These are phyloP conservation scores for Salvelinus sp. DNA, from an alignment of 2,113 vertebrate genomes.

Conservation along the genomic window DNA sequence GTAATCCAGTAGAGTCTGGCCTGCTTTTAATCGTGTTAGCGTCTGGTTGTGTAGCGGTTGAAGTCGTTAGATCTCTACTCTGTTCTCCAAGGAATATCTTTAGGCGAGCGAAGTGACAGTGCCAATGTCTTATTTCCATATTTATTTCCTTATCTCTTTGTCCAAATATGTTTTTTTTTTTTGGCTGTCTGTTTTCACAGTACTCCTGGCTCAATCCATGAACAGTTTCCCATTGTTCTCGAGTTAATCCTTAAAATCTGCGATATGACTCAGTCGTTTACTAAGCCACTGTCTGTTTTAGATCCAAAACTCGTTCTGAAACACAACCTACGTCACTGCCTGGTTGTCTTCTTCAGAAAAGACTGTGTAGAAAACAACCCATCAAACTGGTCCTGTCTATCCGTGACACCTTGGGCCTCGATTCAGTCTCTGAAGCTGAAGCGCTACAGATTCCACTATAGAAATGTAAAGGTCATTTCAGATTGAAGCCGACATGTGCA, in stretches of 20 bases:
- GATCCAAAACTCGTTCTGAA: slow-evolving; percentile 53
- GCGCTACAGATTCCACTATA: too few species aligned
- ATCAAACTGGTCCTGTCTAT: too few species aligned
- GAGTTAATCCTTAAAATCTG: slow-evolving; percentile 71
- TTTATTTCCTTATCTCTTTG: slow-evolving; percentile 33
- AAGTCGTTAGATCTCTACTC: not conserved
- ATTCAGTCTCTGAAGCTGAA: too few species aligned
- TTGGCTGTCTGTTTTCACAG: slow-evolving; percentile 68
- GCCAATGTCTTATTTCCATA: slow-evolving; percentile 26
- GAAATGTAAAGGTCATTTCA: too few species aligned
- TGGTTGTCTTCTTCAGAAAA: not conserved
- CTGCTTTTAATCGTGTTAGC: not conserved
- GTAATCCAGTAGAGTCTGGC: too few species aligned
- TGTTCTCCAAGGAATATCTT: not conserved
- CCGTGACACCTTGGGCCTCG: too few species aligned
- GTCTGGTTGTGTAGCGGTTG: not conserved
- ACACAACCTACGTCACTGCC: slow-evolving; percentile 39
- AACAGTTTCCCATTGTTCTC: slow-evolving; percentile 70
- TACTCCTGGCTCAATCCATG: slow-evolving; percentile 69
- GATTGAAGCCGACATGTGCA: too few species aligned
- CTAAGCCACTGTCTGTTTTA: slow-evolving; percentile 54
- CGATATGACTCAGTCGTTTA: slow-evolving; percentile 64
- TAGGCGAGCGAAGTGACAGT: not conserved
- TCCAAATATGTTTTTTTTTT: slow-evolving; percentile 42
- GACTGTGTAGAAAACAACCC: too few species aligned